phyloP scores from a whole-genome alignment of 2,113 vertebrate genomes.

The Nettapus auritus region DNA sequence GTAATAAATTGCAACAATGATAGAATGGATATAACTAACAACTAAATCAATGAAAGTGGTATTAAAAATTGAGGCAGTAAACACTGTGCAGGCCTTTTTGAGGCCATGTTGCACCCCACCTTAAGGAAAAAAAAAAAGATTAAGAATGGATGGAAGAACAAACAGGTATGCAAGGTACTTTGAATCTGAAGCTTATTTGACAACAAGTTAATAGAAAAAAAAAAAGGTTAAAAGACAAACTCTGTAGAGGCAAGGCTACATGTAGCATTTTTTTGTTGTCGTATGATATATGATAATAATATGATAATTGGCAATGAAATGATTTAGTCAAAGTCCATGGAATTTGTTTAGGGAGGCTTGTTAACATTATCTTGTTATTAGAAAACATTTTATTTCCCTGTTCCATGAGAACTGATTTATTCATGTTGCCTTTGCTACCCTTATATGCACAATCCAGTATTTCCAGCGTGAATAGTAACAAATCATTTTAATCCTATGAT shows the following conservation, averaged over 20 bases:
- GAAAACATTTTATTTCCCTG: background rate
- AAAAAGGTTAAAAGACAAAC: background rate
- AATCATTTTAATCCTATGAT: constrained; percentile 72
- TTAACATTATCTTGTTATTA: background rate
- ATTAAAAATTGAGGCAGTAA: background rate
- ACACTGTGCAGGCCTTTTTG: background rate
- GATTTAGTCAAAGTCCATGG: background rate
- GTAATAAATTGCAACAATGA: constrained; percentile 23
- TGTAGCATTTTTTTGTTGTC: background rate
- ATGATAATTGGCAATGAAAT: background rate
- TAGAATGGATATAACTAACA: background rate
- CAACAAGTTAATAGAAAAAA: background rate
- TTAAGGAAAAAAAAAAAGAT: background rate
- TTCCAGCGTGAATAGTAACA: constrained; percentile 13
- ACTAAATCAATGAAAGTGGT: background rate
- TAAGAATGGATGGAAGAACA: background rate
- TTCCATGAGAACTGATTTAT: background rate
- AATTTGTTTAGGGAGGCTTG: background rate
- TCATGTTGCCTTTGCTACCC: background rate
- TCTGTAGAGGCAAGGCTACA: background rate
- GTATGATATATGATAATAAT: background rate
- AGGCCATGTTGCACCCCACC: background rate
- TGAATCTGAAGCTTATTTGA: background rate
- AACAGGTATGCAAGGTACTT: background rate
- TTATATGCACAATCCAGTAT: background rate